Evolutionary conservation across 2,888 invertebrate genomes (phyloP).

Genomic region (Beris chalybata): DNA sequence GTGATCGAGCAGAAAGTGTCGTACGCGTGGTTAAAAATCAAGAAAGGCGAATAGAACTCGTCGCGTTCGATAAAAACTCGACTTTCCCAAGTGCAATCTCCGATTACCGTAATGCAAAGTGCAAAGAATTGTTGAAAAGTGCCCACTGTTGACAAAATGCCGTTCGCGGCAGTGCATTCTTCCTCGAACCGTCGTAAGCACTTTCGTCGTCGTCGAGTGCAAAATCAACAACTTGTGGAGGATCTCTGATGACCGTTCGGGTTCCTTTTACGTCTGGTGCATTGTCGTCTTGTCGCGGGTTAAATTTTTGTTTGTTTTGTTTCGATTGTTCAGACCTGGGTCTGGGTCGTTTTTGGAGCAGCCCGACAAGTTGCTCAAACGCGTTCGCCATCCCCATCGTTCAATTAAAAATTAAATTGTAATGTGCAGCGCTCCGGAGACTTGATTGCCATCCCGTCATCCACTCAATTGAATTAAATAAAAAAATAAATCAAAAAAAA

Average conservation of each 20-base stretch:
- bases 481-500: slow-evolving; percentile 8
- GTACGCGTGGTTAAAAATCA: neutral
- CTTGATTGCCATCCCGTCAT: slow-evolving; percentile 25
- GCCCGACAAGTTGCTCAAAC: too few relatives aligned
- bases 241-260: slow-evolving; percentile 10
- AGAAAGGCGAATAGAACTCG: too few relatives aligned
- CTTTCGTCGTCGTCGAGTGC: slow-evolving; percentile 5
- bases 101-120: too few relatives aligned
- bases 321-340: neutral
- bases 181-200: too few relatives aligned
- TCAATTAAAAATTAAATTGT: slow-evolving; percentile 2
- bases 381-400: slow-evolving; percentile 22
- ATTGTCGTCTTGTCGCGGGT: slow-evolving; percentile 20
- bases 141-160: too few relatives aligned
- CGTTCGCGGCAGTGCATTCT: too few relatives aligned
- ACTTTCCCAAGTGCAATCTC: too few relatives aligned
- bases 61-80: too few relatives aligned
- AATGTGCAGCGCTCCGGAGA: slow-evolving; percentile 6
- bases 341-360: slow-evolving; percentile 5
- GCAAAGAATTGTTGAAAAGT: too few relatives aligned
- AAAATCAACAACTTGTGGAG: slow-evolving; percentile 30
- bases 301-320: slow-evolving; percentile 30
- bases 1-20: neutral
- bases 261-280: slow-evolving; percentile 15
- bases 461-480: slow-evolving; percentile 33